Conservation (phyloP, 2,888 invertebrate genomes). For the Ceramica pisi region DNA sequence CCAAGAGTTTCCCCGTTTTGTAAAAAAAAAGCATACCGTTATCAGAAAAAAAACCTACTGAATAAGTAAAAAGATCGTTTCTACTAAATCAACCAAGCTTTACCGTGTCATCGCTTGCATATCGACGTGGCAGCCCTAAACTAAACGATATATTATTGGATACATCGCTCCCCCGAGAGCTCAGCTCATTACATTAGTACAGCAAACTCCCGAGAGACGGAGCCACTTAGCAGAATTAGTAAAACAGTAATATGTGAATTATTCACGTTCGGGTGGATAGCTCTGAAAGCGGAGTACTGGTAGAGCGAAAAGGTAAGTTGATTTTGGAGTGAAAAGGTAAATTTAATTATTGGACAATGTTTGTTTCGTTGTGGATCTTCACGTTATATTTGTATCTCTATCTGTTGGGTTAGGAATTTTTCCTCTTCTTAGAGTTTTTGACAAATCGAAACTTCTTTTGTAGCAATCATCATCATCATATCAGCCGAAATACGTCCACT, state of each 20-base stretch:
- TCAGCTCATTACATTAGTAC: constrained; percentile 49
- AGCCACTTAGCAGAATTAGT: constrained; percentile 55
- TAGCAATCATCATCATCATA: too few relatives aligned
- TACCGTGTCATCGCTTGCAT: constrained; percentile 3
- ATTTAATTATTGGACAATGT: neutral
- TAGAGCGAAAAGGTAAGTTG: neutral
- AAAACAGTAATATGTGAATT: constrained; percentile 20
- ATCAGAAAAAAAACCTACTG: too few relatives aligned
- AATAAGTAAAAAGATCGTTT: neutral
- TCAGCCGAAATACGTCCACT: too few relatives aligned
- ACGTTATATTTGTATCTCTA: too few relatives aligned
- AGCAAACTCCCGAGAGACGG: constrained; percentile 13
- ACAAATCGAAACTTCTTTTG: too few relatives aligned
- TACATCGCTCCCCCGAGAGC: constrained; percentile 23
- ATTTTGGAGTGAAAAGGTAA: constrained; percentile 3
- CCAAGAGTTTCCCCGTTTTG: too few relatives aligned
- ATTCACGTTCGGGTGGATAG: neutral
- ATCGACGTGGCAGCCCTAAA: constrained; percentile 10
- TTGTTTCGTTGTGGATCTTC: neutral
- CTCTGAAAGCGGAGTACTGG: constrained; percentile 16
- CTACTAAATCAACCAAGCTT: neutral
- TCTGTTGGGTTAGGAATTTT: too few relatives aligned
- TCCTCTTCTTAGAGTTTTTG: too few relatives aligned
- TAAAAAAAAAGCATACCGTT: too few relatives aligned
- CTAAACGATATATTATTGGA: constrained; percentile 28